Percentiles rank a stretch among this genome's conserved stretches.
Conservation (phyloP, 2,113 vertebrate genomes). For the Heloderma charlesbogerti region DNA sequence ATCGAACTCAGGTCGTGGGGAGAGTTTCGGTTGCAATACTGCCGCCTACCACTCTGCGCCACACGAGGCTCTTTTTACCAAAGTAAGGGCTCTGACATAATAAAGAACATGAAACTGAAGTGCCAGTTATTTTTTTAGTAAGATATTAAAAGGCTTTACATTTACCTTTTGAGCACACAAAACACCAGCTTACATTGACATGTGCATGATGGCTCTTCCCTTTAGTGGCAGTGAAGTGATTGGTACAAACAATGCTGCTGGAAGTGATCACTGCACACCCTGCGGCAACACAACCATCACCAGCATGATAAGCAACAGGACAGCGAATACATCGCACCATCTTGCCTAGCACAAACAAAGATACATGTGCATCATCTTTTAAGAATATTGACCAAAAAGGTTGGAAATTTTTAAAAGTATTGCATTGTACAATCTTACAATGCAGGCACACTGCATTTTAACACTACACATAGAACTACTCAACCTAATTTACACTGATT, state of each 20-base stretch:
- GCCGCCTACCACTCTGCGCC: too few species aligned
- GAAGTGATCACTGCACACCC: constrained; percentile 89
- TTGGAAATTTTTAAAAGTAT: neutral
- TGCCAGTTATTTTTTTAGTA: accelerated
- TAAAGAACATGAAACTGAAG: accelerated
- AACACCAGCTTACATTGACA: constrained; percentile 99
- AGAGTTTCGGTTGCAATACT: too few species aligned
- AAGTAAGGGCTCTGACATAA: neutral
- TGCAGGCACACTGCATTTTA: neutral
- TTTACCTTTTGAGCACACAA: constrained; percentile 97
- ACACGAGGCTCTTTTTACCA: too few species aligned
- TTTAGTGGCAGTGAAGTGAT: constrained; percentile 92
- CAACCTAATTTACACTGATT: neutral
- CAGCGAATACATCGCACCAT: constrained; percentile 96
- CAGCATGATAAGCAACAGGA: constrained; percentile 92
- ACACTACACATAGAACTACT: neutral
- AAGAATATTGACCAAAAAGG: neutral
- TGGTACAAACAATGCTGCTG: constrained; percentile 90
- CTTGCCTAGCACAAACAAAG: constrained; percentile 79
- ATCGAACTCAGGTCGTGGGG: too few species aligned
- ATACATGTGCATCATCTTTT: neutral
- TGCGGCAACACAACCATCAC: constrained; percentile 91
- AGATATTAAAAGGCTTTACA: accelerated
- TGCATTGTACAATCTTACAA: neutral
- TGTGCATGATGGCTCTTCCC: constrained; percentile 93